A percentile compares a stretch with the other conserved stretches of the same genome.
Conservation (phyloP, 2,888 invertebrate genomes). For the Phalera bucephala region DNA sequence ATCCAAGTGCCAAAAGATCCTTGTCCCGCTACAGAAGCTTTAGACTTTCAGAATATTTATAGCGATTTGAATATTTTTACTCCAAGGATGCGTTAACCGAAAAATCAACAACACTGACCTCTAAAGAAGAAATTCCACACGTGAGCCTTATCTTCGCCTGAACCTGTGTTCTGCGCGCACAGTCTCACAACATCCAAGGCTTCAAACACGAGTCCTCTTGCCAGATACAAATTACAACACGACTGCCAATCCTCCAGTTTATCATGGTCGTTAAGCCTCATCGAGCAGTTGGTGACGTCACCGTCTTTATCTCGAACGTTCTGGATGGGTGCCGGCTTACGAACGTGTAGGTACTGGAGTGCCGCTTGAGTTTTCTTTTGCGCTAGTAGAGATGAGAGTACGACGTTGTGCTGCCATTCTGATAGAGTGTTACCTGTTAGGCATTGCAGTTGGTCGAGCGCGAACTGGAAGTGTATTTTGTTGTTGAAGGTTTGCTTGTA, state of each 20-base stretch:
- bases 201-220: constrained; percentile 85
- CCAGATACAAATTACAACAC: constrained; percentile 84
- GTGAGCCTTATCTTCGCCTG: constrained; percentile 56
- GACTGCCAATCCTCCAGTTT: constrained; percentile 77
- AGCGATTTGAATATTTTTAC: too few relatives aligned
- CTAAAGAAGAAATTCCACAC: constrained; percentile 84
- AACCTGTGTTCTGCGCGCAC: constrained; percentile 71
- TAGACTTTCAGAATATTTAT: too few relatives aligned
- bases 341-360: constrained; percentile 86
- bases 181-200: constrained; percentile 85
- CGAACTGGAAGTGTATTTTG: constrained; percentile 81
- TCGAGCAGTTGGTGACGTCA: constrained; percentile 20
- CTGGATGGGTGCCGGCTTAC: constrained; percentile 79
- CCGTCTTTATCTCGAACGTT: constrained; percentile 48
- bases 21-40: too few relatives aligned
- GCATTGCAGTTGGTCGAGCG: constrained; percentile 85
- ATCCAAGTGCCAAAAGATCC: too few relatives aligned
- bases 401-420: constrained; percentile 88
- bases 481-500: neutral
- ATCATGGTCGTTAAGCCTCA: constrained; percentile 50
- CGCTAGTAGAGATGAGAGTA: constrained; percentile 85
- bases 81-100: too few relatives aligned
- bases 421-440: constrained; percentile 83
- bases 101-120: constrained; percentile 79
- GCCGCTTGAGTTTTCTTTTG: constrained; percentile 88